phyloP scores from a whole-genome alignment of 2,888 invertebrate genomes.

The Elysia crispata region DNA sequence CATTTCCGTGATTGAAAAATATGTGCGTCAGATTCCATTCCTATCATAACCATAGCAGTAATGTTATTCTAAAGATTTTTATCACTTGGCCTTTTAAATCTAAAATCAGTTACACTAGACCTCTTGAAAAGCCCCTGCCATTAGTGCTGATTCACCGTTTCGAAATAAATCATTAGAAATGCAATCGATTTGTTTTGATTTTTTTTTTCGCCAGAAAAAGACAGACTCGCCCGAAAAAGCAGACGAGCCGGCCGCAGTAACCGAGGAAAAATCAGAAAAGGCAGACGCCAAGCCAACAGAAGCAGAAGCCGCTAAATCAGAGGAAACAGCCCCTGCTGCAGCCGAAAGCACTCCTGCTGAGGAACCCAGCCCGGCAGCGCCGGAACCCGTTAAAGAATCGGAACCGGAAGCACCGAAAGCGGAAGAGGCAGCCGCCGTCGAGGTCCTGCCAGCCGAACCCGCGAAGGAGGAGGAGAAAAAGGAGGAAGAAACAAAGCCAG shows the following conservation, averaged over 20 bases:
- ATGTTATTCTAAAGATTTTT: too few relatives aligned
- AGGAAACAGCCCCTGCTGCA: slow-evolving; percentile 25
- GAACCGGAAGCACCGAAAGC: slow-evolving; percentile 21
- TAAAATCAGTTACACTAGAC: too few relatives aligned
- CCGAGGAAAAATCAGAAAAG: slow-evolving; percentile 34
- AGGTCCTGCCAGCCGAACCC: slow-evolving; percentile 28
- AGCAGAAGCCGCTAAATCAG: slow-evolving; percentile 29
- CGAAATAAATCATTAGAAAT: too few relatives aligned
- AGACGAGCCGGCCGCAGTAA: background rate
- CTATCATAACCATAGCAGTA: too few relatives aligned
- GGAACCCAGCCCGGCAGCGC: background rate
- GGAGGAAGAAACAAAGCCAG: background rate
- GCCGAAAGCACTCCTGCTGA: slow-evolving; percentile 2
- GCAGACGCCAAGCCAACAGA: slow-evolving; percentile 17
- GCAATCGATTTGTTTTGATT: too few relatives aligned
- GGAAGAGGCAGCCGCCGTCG: slow-evolving; percentile 22
- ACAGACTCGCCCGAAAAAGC: background rate
- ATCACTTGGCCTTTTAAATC: too few relatives aligned
- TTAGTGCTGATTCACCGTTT: too few relatives aligned
- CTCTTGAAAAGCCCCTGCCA: too few relatives aligned
- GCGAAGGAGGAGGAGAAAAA: background rate
- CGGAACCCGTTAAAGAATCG: slow-evolving; percentile 21
- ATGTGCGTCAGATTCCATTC: too few relatives aligned
- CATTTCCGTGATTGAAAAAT: too few relatives aligned
- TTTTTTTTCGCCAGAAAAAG: background rate